phyloP scores from a whole-genome alignment of 2,113 vertebrate species.

The Progne subis region DNA sequence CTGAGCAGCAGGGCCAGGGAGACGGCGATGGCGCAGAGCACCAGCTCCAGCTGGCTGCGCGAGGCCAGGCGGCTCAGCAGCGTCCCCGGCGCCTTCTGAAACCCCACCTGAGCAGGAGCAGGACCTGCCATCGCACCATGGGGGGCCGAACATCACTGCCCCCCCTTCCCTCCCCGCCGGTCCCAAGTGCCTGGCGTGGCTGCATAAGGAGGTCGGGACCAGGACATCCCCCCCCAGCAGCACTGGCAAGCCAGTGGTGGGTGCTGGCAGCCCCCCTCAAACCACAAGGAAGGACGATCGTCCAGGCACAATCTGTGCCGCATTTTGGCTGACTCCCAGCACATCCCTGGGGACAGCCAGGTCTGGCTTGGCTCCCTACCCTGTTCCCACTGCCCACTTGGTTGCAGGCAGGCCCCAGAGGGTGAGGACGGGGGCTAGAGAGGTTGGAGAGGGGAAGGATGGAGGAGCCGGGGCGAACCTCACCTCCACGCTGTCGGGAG shows the following conservation, averaged over 20 bases:
- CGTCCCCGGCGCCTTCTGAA: conserved; percentile 80
- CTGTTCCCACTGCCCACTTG: neutral
- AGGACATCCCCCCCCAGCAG: neutral
- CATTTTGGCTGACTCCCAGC: conserved; percentile 32
- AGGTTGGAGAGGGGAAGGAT: neutral
- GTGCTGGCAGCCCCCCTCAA: neutral
- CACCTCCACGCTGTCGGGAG: conserved; percentile 89
- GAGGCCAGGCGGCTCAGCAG: conserved; percentile 76
- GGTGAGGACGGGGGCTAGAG: neutral
- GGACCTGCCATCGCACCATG: neutral
- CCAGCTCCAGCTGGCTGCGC: conserved; percentile 85
- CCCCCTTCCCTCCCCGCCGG: rapidly evolving
- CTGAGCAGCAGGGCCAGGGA: conserved; percentile 83
- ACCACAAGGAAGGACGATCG: neutral
- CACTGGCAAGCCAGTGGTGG: rapidly evolving
- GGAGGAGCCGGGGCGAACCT: neutral
- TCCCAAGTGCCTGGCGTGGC: neutral
- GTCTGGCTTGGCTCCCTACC: neutral
- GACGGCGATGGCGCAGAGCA: conserved; percentile 79
- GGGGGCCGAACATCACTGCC: rapidly evolving
- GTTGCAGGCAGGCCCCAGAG: neutral
- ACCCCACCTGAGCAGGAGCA: conserved; percentile 83
- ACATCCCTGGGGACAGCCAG: neutral
- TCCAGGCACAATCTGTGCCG: neutral
- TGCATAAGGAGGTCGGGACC: neutral